These are phyloP conservation scores for Enteromius radiatus DNA, from an alignment of 2,797 vertebrate species.

Conservation along the genomic window DNA sequence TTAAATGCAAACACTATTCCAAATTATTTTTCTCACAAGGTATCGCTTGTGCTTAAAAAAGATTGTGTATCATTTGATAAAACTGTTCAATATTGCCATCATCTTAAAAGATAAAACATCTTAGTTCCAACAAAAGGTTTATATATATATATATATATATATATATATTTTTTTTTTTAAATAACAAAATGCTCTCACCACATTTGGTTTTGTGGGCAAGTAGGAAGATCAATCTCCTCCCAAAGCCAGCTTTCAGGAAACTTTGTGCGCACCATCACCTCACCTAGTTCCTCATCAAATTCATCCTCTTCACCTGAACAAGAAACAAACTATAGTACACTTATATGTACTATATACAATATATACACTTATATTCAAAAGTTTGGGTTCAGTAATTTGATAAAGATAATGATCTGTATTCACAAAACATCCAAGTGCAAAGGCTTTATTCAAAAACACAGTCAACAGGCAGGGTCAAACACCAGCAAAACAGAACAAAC, in stretches of 20 bases:
- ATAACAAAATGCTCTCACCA: neutral
- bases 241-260: slow-evolving; percentile 62
- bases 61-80: too few relatives aligned
- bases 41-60: too few relatives aligned
- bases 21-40: neutral
- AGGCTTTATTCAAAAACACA: too few relatives aligned
- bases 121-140: neutral
- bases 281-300: slow-evolving; percentile 27
- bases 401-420: too few relatives aligned
- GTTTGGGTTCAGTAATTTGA: neutral
- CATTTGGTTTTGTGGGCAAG: slow-evolving; percentile 16
- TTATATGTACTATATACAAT: too few relatives aligned
- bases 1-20: neutral
- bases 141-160: too few relatives aligned
- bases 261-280: slow-evolving; percentile 41
- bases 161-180: too few relatives aligned
- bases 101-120: neutral
- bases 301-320: slow-evolving; percentile 44
- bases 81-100: neutral
- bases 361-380: neutral
- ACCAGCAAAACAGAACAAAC: too few relatives aligned
- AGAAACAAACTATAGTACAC: neutral
- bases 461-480: too few relatives aligned
- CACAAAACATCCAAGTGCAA: too few relatives aligned
- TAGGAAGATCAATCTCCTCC: slow-evolving; percentile 41